phyloP scores from a whole-genome alignment of 2,888 invertebrate species.

The Parnassius apollo region DNA sequence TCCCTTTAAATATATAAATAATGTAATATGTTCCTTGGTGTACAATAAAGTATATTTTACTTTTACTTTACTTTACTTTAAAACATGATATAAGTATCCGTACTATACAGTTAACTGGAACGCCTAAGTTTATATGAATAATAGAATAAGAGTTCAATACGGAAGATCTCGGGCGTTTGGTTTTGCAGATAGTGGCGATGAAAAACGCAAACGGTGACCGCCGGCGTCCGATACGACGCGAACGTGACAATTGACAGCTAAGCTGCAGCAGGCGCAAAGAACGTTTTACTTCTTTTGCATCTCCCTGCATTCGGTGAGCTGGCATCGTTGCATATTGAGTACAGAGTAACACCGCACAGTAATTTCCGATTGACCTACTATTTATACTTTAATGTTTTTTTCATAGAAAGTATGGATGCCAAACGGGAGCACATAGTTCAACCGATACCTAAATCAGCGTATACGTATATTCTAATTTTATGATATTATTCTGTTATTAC shows the following conservation, averaged over 20 bases:
- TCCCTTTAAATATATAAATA: no score
- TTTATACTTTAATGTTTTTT: no score
- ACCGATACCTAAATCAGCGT: no score
- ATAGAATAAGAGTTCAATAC: slow-evolving; percentile 38
- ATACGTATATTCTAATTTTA: no score
- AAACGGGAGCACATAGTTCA: no score
- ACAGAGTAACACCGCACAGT: not conserved
- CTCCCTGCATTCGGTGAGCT: slow-evolving; percentile 36
- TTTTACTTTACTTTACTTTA: no score
- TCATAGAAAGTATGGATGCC: no score
- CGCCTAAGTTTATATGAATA: slow-evolving; percentile 38
- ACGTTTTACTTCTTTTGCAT: slow-evolving; percentile 71
- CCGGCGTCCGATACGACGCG: slow-evolving; percentile 46
- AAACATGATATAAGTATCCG: not conserved
- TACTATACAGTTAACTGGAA: slow-evolving; percentile 19
- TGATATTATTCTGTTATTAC: no score
- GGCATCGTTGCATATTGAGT: slow-evolving; percentile 14
- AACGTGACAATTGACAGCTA: slow-evolving; percentile 77
- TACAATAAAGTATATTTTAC: no score
- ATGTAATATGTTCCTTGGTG: no score
- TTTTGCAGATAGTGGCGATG: slow-evolving; percentile 68
- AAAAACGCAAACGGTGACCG: slow-evolving; percentile 60
- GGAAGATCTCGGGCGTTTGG: slow-evolving; percentile 48
- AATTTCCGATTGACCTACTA: not conserved
- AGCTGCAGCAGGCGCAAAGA: slow-evolving; percentile 58